phyloP scores from a whole-genome alignment of 2,113 vertebrate genomes.

The Leucosticte australis region DNA sequence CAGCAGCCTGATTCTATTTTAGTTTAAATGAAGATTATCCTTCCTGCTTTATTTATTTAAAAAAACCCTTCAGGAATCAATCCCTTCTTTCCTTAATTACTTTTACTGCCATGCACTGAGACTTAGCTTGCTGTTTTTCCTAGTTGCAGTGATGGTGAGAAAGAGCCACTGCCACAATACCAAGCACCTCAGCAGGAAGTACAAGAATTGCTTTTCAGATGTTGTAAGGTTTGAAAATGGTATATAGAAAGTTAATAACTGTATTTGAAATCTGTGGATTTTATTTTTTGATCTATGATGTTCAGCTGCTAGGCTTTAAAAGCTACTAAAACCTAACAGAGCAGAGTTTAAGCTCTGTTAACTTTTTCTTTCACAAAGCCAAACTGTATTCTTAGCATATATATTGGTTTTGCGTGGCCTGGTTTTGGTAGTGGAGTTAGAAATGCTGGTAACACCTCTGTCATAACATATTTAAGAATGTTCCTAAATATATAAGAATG shows the following conservation, averaged over 20 bases:
- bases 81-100: background rate
- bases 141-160: background rate
- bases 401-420: background rate
- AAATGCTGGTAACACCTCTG: background rate
- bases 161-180: background rate
- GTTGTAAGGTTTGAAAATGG: background rate
- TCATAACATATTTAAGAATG: background rate
- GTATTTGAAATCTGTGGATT: background rate
- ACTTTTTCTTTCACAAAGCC: background rate
- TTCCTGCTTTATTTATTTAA: background rate
- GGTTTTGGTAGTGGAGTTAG: background rate
- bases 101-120: background rate
- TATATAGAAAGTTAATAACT: background rate
- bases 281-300: background rate
- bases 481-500: background rate
- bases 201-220: background rate
- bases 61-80: background rate
- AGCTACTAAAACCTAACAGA: background rate
- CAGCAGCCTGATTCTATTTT: background rate
- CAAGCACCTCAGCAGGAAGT: background rate
- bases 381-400: background rate
- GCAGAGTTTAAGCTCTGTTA: background rate
- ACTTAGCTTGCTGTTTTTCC: background rate
- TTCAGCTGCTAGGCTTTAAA: background rate
- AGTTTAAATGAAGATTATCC: constrained; percentile 8